A percentile compares a stretch with the other conserved stretches of the same genome.
Evolutionary conservation across 2,797 vertebrate species (phyloP).

Genomic region (Sebastes taczanowskii): DNA sequence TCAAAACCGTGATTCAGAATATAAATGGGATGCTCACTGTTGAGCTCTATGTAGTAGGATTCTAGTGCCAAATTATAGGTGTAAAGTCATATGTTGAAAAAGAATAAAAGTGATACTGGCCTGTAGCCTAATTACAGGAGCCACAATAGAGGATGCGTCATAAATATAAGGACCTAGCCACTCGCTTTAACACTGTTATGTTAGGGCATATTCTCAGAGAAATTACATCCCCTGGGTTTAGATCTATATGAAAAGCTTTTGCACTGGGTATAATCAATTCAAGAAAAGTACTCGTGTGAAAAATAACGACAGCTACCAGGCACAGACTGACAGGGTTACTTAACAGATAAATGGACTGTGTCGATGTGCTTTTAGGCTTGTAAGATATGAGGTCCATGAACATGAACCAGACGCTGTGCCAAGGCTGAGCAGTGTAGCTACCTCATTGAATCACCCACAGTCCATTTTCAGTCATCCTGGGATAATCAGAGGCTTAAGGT

Average conservation of each 20-base stretch:
- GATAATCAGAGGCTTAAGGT: constrained; percentile 50
- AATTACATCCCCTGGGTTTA: neutral
- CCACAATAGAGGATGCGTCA: neutral
- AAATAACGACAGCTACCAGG: neutral
- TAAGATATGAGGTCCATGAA: constrained; percentile 10
- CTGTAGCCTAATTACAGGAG: constrained; percentile 8
- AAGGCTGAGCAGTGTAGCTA: constrained; percentile 21
- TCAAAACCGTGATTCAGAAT: too few species aligned
- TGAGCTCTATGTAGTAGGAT: neutral
- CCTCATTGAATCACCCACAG: constrained; percentile 40
- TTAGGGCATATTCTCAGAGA: neutral
- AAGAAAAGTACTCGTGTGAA: neutral
- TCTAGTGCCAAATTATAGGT: neutral
- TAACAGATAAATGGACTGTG: constrained; percentile 32
- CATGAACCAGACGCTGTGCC: constrained; percentile 27
- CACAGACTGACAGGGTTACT: neutral
- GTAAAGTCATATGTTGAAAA: neutral
- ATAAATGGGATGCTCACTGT: too few species aligned
- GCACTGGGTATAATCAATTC: constrained; percentile 5
- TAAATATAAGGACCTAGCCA: neutral
- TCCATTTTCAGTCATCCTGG: constrained; percentile 23
- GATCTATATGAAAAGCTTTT: neutral
- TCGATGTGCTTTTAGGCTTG: constrained; percentile 13
- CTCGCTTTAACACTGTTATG: neutral
- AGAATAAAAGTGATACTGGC: neutral